phyloP scores from a whole-genome alignment of 2,113 vertebrate genomes.

The Eulemur macaco region DNA sequence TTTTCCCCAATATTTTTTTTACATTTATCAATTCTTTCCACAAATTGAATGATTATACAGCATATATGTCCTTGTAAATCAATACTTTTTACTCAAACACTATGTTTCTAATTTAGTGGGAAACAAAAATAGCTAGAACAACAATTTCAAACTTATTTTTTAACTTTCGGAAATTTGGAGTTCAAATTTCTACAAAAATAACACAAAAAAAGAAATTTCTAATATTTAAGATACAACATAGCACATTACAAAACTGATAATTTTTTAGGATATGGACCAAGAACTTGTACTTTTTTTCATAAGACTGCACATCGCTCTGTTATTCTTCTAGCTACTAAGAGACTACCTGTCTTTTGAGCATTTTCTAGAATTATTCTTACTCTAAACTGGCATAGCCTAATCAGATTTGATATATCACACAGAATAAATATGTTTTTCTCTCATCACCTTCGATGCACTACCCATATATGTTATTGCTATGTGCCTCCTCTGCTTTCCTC shows the following conservation, averaged over 20 bases:
- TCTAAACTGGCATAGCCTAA: neutral
- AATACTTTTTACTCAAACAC: neutral
- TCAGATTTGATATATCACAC: neutral
- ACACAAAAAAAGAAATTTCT: neutral
- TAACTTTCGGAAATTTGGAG: neutral
- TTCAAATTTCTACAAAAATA: neutral
- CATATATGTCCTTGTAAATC: neutral
- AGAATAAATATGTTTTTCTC: neutral
- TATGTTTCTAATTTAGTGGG: neutral
- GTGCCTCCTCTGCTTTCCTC: neutral
- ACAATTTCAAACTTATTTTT: neutral
- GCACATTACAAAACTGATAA: neutral
- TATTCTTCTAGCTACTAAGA: neutral
- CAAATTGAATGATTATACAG: neutral
- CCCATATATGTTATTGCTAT: rapidly evolving
- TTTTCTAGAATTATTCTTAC: neutral
- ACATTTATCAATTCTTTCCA: neutral
- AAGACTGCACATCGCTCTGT: neutral
- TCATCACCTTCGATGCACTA: neutral
- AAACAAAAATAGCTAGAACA: neutral
- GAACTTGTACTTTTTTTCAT: neutral
- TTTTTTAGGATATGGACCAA: neutral
- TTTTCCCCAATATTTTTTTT: neutral
- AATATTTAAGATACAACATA: neutral
- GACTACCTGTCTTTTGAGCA: neutral